Evolutionary conservation across 2,113 vertebrate genomes (phyloP), one percentile per base, ranked within the genome.

Genomic region (Toxotes jaculatrix): DNA sequence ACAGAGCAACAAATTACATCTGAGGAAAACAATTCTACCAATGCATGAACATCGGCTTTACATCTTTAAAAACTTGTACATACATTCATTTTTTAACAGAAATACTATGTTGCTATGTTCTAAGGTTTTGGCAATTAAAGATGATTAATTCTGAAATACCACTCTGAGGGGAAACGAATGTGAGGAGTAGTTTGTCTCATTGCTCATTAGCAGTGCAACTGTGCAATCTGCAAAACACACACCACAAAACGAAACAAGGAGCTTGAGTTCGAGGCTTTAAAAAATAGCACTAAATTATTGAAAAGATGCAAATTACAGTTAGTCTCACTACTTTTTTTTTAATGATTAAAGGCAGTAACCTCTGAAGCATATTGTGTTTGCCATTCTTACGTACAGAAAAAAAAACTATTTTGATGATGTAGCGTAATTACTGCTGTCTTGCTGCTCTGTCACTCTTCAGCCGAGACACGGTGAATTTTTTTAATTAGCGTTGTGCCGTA

Each of bases 191-290:
- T 79, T 69, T 84, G 59, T 88, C 32, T 81, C 73, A 32, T 27
- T 79, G 75, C 55, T 92, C 75, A 91, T 85, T 91, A 89, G 65
- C 61, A 67, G 62, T 57, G 63, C 56, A 68, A 60, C 66, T 10
- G 1, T 77, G 80, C 74, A 85, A 85, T 83, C 32, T 75, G 74
- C 53, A 89, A 84, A 86, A 85, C 73, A 89, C 49, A 76, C 31
- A 80, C 32, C 21, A 67, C 45, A 64, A 86, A 87, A 62, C 49
- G 27, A 57, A 80, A 82, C 49, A 77, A 70, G 74, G 56, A 66
- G 53, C 12, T 69, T 10, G 27, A 70, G 23, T 80, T 69, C 74
- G 57, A 81, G 42, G 66, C 38, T 80, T 83, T 83, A 77, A 71
- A 74, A 83, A 63, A 70, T 74, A 27, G 38, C 23, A 67, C 38